Percentiles rank a stretch among this genome's conserved stretches.
phyloP scores from a whole-genome alignment of 2,888 invertebrate genomes.

The Ethmia dodecea region DNA sequence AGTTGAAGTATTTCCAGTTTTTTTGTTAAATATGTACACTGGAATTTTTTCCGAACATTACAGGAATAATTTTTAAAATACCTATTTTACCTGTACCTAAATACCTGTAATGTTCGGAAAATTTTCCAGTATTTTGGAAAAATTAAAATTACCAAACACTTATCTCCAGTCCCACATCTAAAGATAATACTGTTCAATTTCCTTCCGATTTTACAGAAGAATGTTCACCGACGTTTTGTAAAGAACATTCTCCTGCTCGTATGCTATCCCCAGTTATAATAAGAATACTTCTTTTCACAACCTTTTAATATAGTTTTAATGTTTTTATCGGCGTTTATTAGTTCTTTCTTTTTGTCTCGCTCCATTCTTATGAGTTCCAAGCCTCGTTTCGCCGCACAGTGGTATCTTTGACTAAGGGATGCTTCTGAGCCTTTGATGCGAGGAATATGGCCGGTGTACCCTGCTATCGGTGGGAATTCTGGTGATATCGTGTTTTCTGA shows the following conservation, averaged over 20 bases:
- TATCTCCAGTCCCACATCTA: too few species aligned
- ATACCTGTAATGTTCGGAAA: too few species aligned
- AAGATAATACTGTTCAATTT: slow-evolving; percentile 21
- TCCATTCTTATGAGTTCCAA: slow-evolving; percentile 78
- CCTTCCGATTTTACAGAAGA: slow-evolving; percentile 40
- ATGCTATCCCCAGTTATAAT: slow-evolving; percentile 76
- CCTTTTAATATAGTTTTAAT: slow-evolving; percentile 58
- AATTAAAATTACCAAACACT: too few species aligned
- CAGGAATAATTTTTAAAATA: too few species aligned
- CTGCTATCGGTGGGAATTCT: slow-evolving; percentile 83
- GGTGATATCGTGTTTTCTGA: slow-evolving; percentile 81
- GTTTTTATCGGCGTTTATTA: slow-evolving; percentile 53
- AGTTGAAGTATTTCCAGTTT: too few species aligned
- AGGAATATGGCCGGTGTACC: slow-evolving; percentile 85
- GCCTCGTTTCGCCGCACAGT: slow-evolving; percentile 81
- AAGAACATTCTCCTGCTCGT: slow-evolving; percentile 76
- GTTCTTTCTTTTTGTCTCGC: slow-evolving; percentile 63
- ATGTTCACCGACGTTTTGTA: slow-evolving; percentile 61
- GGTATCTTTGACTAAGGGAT: slow-evolving; percentile 82
- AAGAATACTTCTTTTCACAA: slow-evolving; percentile 61
- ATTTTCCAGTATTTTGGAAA: too few species aligned
- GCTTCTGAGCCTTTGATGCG: slow-evolving; percentile 81
- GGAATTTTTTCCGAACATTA: too few species aligned
- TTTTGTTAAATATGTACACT: too few species aligned
- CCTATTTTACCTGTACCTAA: too few species aligned